Evolutionary conservation across 1,140 invertebrate species (phyloP).

Genomic region (Magallana angulata): DNA sequence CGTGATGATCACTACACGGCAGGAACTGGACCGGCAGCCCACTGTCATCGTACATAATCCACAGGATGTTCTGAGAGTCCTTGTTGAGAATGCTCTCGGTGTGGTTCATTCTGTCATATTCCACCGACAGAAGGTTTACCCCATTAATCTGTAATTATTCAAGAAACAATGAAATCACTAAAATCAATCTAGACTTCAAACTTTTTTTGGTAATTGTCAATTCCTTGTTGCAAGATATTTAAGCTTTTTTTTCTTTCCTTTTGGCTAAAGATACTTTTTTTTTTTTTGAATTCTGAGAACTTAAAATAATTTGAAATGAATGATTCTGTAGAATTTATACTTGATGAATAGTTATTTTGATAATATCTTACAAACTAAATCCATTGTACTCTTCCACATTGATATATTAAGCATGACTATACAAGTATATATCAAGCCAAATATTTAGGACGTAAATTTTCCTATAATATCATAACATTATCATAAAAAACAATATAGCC

Average conservation of each 20-base stretch:
- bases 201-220: too few species aligned
- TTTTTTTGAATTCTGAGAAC: too few species aligned
- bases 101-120: slow-evolving; percentile 93
- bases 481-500: background rate
- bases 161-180: background rate
- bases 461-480: background rate
- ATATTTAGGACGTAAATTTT: background rate
- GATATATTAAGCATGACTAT: too few species aligned
- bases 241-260: too few species aligned
- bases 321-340: too few species aligned
- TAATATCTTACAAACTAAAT: background rate
- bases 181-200: background rate
- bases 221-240: too few species aligned
- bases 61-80: slow-evolving; percentile 88
- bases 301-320: too few species aligned
- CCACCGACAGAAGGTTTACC: slow-evolving; percentile 92
- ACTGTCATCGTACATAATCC: slow-evolving; percentile 91
- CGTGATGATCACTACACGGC: slow-evolving; percentile 84
- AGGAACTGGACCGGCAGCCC: slow-evolving; percentile 86
- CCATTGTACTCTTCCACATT: too few species aligned
- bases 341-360: background rate
- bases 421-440: too few species aligned
- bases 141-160: slow-evolving; percentile 82
- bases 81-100: slow-evolving; percentile 93
- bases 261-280: too few species aligned